phyloP scores from a whole-genome alignment of 1,140 invertebrate species.

The Bemisia tabaci region DNA sequence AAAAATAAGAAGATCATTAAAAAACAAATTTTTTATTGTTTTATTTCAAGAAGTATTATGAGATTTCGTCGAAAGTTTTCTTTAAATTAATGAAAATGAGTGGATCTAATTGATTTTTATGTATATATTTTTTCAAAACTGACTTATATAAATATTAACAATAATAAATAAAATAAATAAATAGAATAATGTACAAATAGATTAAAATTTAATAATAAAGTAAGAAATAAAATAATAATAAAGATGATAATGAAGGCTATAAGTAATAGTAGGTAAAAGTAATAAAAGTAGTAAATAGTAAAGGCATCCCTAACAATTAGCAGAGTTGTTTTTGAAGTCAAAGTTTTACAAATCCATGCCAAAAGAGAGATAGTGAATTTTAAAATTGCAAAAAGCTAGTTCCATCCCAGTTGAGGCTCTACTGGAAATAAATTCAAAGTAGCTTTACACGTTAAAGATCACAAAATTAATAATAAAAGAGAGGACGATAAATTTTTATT shows the following conservation, averaged over 20 bases:
- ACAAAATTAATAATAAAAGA: too few species aligned
- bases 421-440: neutral
- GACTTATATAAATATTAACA: neutral
- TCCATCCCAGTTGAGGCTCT: neutral
- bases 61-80: neutral
- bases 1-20: neutral
- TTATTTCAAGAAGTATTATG: neutral
- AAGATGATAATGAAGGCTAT: neutral
- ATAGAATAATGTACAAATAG: neutral
- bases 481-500: too few species aligned
- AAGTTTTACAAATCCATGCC: neutral
- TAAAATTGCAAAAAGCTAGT: neutral
- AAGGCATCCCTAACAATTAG: neutral
- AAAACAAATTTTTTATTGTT: neutral
- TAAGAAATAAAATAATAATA: neutral
- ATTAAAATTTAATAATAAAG: neutral
- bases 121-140: neutral
- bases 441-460: too few species aligned
- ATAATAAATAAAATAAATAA: neutral
- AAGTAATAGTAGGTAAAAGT: neutral
- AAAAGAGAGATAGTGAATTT: neutral
- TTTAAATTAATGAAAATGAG: neutral
- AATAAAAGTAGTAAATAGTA: neutral
- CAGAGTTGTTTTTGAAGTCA: neutral
- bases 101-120: neutral